Evolutionary conservation across 92 coral and sea anemone species (phyloP).

Genomic region (Micromussa lordhowensis): DNA sequence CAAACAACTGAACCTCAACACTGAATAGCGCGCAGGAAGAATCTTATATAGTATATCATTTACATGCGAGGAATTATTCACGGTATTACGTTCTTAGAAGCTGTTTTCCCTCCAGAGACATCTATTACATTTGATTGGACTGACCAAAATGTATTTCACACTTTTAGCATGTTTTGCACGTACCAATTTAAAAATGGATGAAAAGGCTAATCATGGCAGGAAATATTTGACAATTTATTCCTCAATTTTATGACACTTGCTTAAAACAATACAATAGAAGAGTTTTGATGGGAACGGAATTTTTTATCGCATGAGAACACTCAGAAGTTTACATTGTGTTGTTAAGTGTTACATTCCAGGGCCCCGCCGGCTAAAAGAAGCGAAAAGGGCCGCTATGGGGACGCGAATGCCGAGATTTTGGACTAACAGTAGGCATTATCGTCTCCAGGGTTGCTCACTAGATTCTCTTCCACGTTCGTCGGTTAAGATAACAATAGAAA

Average conservation of each 20-base stretch:
- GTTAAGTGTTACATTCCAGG: no score
- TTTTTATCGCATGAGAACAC: background rate
- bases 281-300: background rate
- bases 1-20: background rate
- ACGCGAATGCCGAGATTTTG: no score
- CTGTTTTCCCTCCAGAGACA: background rate
- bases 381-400: no score
- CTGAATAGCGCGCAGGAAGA: background rate
- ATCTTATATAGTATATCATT: slow-evolving; percentile 20
- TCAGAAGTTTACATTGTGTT: no score
- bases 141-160: background rate
- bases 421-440: no score
- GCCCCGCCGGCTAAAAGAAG: no score
- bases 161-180: background rate
- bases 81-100: background rate
- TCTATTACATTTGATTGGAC: background rate
- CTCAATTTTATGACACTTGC: background rate
- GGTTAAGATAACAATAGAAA: no score
- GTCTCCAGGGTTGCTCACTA: no score
- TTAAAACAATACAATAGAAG: background rate
- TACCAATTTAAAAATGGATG: background rate
- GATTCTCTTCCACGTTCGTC: no score
- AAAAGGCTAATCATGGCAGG: background rate
- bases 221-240: background rate
- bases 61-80: slow-evolving; percentile 4